These are phyloP conservation scores for Lamellibrachia columna DNA, from an alignment of 2,888 invertebrate genomes.

Conservation along the genomic window DNA sequence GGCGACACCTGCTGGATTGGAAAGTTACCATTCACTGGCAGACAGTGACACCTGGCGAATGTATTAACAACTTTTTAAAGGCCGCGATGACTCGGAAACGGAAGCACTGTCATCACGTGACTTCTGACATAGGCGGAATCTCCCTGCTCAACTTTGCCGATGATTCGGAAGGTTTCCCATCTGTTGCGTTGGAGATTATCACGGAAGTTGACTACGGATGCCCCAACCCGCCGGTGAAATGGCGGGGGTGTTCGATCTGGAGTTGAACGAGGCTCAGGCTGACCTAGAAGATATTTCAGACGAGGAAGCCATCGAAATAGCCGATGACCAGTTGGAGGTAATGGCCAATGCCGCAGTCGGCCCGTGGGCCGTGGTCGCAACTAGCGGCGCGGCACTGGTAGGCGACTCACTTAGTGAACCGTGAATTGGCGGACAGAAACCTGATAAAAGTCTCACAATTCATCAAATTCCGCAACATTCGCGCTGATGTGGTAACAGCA, in stretches of 20 bases:
- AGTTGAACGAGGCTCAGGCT: conserved; percentile 73
- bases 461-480: neutral
- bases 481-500: neutral
- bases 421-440: neutral
- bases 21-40: neutral
- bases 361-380: neutral
- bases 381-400: neutral
- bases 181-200: neutral
- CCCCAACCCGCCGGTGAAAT: conserved; percentile 44
- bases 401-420: conserved; percentile 5
- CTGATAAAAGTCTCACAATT: neutral
- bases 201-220: conserved; percentile 3
- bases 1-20: neutral
- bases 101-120: neutral
- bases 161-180: neutral
- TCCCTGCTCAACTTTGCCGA: neutral
- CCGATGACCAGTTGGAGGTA: conserved; percentile 73
- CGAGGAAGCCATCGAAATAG: conserved; percentile 83
- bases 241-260: conserved; percentile 90
- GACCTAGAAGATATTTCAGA: conserved; percentile 66
- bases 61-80: neutral
- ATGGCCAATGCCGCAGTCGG: conserved; percentile 53
- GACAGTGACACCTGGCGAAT: neutral
- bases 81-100: neutral
- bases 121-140: conserved; percentile 3